These are phyloP conservation scores for Marmota flaviventris DNA, from an alignment of 2,113 vertebrate species.

Conservation along the genomic window DNA sequence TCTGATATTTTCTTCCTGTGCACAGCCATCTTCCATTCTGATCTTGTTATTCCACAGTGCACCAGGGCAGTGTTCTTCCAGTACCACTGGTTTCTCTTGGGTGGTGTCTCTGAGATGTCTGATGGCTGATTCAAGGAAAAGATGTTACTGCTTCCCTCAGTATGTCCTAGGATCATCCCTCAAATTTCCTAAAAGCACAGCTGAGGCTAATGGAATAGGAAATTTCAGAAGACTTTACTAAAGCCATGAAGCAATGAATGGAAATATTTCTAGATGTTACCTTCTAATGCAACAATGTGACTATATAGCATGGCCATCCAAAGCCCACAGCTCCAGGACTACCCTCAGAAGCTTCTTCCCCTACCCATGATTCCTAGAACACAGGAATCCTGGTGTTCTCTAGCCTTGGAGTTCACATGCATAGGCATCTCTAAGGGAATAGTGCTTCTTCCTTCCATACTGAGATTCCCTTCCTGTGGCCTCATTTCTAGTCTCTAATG, in stretches of 20 bases:
- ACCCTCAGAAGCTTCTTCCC: background rate
- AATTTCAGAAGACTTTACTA: background rate
- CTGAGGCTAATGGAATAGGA: background rate
- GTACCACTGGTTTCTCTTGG: background rate
- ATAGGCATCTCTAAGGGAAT: background rate
- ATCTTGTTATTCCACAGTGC: background rate
- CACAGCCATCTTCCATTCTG: background rate
- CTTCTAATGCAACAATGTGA: background rate
- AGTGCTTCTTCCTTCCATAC: background rate
- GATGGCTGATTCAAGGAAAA: background rate
- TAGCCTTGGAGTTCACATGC: background rate
- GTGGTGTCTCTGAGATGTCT: background rate
- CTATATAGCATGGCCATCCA: background rate
- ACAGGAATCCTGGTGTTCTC: background rate
- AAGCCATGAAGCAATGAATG: background rate
- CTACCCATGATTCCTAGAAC: background rate
- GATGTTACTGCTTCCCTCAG: background rate
- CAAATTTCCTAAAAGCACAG: background rate
- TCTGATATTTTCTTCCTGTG: background rate
- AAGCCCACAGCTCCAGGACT: background rate
- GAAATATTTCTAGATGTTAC: background rate
- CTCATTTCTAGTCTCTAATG: slow-evolving; percentile 12
- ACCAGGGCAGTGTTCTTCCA: background rate
- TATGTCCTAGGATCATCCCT: background rate
- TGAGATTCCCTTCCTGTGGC: background rate